Conservation (phyloP, 2,888 invertebrate species). For the Lathronympha strigana region DNA sequence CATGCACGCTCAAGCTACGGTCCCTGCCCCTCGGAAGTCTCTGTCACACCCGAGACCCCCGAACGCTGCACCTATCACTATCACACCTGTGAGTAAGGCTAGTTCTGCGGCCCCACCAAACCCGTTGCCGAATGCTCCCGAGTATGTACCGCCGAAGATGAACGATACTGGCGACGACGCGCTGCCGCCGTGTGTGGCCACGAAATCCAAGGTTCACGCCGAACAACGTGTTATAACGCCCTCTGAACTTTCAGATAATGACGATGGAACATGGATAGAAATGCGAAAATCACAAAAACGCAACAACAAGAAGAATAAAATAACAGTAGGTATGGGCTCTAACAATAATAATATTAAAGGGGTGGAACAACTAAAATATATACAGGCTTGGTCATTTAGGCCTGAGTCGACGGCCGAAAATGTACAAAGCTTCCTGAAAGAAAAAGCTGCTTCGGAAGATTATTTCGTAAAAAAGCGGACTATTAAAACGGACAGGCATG, state of each 20-base stretch:
- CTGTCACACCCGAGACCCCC: background rate
- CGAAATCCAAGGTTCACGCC: background rate
- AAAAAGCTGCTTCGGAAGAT: background rate
- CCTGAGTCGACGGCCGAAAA: too few species aligned
- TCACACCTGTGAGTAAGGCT: background rate
- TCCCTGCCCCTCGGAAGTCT: background rate
- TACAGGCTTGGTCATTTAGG: conserved; percentile 23
- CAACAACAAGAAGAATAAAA: background rate
- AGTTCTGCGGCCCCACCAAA: background rate
- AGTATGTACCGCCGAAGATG: background rate
- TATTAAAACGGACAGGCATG: conserved; percentile 11
- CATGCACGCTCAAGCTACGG: background rate
- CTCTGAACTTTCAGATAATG: background rate
- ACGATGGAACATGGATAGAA: too few species aligned
- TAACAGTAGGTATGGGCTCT: background rate
- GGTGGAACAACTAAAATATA: too few species aligned
- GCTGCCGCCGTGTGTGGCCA: conserved; percentile 4
- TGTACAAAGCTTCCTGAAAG: conserved; percentile 18
- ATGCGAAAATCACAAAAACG: background rate
- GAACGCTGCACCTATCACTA: background rate
- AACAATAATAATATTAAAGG: background rate
- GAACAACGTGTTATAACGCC: too few species aligned
- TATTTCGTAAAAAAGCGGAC: conserved; percentile 5
- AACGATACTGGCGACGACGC: background rate
- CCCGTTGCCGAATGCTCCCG: conserved; percentile 15